A percentile compares a stretch with the other conserved stretches of the same genome.
Evolutionary conservation across 2,888 invertebrate genomes (phyloP).

Genomic region (Phalera bucephala): DNA sequence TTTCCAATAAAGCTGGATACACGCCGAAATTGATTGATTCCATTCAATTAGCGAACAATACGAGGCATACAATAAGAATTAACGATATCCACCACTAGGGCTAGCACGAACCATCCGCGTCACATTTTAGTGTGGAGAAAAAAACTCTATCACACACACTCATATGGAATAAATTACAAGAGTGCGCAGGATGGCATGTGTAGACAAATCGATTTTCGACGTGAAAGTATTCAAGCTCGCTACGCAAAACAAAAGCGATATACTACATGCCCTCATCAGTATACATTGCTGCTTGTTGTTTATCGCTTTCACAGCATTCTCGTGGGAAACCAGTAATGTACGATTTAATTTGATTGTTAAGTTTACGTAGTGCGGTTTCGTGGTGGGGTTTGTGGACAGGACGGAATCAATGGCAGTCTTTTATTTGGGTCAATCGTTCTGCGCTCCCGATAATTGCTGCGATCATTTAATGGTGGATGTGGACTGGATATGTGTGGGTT

Average conservation of each 20-base stretch:
- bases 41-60: slow-evolving; percentile 52
- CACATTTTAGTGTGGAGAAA: too few species aligned
- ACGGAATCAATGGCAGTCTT: slow-evolving; percentile 42
- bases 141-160: too few species aligned
- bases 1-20: slow-evolving; percentile 14
- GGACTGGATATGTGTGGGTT: slow-evolving; percentile 5
- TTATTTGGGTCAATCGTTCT: slow-evolving; percentile 55
- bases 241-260: slow-evolving; percentile 2
- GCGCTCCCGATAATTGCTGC: slow-evolving; percentile 53
- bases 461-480: slow-evolving; percentile 38
- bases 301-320: neutral
- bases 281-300: slow-evolving; percentile 11
- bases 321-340: slow-evolving; percentile 15
- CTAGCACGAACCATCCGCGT: too few species aligned
- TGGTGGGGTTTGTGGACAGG: slow-evolving; percentile 33
- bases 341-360: slow-evolving; percentile 3
- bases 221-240: too few species aligned
- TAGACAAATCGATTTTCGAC: too few species aligned
- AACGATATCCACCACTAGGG: slow-evolving; percentile 38
- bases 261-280: slow-evolving; percentile 3
- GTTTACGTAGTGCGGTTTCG: slow-evolving; percentile 14
- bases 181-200: too few species aligned
- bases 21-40: slow-evolving; percentile 35
- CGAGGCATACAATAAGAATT: slow-evolving; percentile 51
- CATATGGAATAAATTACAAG: neutral